These are phyloP conservation scores for Lutjanus erythropterus DNA, from an alignment of 2,113 vertebrate genomes.

Conservation along the genomic window DNA sequence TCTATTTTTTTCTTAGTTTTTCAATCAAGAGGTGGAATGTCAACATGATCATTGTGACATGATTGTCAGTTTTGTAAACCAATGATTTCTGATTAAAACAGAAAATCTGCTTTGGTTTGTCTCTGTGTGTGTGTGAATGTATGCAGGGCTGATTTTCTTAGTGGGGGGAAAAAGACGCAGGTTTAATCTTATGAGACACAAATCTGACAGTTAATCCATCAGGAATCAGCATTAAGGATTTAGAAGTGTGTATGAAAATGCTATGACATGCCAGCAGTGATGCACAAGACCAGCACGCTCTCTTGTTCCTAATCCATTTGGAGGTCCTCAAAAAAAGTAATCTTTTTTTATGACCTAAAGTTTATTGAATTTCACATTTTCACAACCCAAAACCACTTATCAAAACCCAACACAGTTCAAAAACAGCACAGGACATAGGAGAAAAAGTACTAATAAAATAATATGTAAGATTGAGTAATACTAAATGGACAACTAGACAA, in stretches of 20 bases:
- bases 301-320: neutral
- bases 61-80: slow-evolving; percentile 67
- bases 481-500: no score
- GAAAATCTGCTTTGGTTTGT: slow-evolving; percentile 12
- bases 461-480: no score
- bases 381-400: no score
- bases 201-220: slow-evolving; percentile 42
- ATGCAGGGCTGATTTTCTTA: neutral
- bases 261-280: neutral
- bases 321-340: no score
- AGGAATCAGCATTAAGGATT: slow-evolving; percentile 6
- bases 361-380: no score
- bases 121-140: neutral
- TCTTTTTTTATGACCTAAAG: no score
- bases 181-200: slow-evolving; percentile 44
- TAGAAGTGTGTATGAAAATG: neutral
- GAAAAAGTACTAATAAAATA: no score
- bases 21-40: slow-evolving; percentile 26
- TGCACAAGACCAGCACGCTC: neutral
- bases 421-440: no score
- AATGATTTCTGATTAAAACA: slow-evolving; percentile 71
- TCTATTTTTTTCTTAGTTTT: slow-evolving; percentile 34
- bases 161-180: neutral
- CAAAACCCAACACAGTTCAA: no score
- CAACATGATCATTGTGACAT: slow-evolving; percentile 45